Evolutionary conservation across 2,797 vertebrate species (phyloP), one percentile per base, ranked within the genome.

Genomic region (Brotula barbata): DNA sequence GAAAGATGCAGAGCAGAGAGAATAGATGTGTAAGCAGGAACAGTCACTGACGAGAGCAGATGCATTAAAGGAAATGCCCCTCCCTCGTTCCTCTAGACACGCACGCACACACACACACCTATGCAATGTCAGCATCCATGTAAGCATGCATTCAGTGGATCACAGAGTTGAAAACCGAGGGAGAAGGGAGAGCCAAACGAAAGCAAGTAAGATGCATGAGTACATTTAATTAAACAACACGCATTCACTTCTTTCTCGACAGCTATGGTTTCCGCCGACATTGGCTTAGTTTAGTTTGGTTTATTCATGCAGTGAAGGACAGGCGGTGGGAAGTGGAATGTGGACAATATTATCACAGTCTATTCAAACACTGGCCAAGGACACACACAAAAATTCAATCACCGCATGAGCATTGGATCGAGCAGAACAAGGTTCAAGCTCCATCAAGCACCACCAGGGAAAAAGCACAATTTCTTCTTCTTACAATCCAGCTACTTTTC

Each of bases 1-100:
- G 47, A 62, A 50, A 72, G 58, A 71, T 6, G 17, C 34, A 76
- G 50, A 59, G 68, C 72, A 68, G 80, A 77, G 50, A 52, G 77
- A 79, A 82, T 61, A 85, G 84, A 86, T 83, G 74, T 81, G 85
- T 47, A 78, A 81, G 78, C 76, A 69, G 65, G 45, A 54, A 67
- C 68, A 85, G 78, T 75, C 78, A 78, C 76, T 66, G 80, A 82
- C 76, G 60, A 74, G 71, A 82, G 80, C 66, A 80, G 82, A 86
- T 84, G 86, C 60, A 80, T 86, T 85, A 80, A 83, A 85, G 79
- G 68, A 81, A 83, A 80, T 47, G 80, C 84, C 83, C 87, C 85
- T 87, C 87, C 82, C 75, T 82, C 81, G 60, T 68, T 66, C 47
- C 44, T 39, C 40, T 40, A 21, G 15, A 49, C 58, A 62, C 43